Evolutionary conservation across 1,140 invertebrate species (phyloP).

Genomic region (Scaptomyza pallida): DNA sequence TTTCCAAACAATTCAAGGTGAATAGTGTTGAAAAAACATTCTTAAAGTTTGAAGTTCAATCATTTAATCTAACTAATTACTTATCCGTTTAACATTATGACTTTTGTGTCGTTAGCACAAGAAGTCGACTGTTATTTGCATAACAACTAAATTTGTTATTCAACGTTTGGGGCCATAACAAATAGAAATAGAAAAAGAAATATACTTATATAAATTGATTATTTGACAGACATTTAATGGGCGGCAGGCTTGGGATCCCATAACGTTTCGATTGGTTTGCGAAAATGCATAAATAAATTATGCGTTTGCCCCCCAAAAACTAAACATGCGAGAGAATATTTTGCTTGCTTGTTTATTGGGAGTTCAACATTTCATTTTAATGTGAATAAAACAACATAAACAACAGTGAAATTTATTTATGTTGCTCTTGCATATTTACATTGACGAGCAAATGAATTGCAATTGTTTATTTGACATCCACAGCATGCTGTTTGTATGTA

Average conservation of each 20-base stretch:
- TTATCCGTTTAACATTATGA: neutral
- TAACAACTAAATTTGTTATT: conserved; percentile 3
- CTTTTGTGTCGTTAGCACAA: neutral
- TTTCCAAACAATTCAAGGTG: too few species aligned
- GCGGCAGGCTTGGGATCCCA: conserved; percentile 6
- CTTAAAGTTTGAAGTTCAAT: too few species aligned
- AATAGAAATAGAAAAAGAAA: neutral
- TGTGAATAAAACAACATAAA: conserved; percentile 55
- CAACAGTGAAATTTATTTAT: conserved; percentile 57
- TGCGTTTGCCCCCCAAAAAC: conserved; percentile 12
- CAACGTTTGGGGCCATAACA: neutral
- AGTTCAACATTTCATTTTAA: conserved; percentile 27
- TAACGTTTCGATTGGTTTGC: conserved; percentile 13
- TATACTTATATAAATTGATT: conserved; percentile 17
- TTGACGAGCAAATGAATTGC: conserved; percentile 60
- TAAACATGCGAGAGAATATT: conserved; percentile 16
- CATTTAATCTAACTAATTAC: neutral
- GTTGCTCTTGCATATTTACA: conserved; percentile 52
- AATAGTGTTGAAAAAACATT: too few species aligned
- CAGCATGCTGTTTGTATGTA: too few species aligned
- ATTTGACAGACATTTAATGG: conserved; percentile 28
- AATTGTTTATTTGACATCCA: conserved; percentile 56
- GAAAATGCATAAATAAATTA: conserved; percentile 27
- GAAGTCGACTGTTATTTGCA: neutral
- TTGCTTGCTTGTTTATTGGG: conserved; percentile 12